Percentiles rank a stretch among this genome's conserved stretches.
phyloP scores from a whole-genome alignment of 2,113 vertebrate species.

The Piprites chloris region DNA sequence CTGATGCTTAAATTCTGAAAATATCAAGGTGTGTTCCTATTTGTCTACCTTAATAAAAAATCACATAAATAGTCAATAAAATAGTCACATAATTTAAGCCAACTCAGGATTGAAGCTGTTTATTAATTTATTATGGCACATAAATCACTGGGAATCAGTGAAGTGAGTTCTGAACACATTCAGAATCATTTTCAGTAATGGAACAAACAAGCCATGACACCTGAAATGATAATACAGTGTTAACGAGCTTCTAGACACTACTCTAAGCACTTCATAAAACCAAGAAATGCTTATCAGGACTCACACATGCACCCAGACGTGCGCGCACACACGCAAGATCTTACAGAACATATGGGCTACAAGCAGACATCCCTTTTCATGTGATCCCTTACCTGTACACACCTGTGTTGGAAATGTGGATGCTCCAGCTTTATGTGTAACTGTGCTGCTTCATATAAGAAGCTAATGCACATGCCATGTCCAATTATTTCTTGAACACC shows the following conservation, averaged over 20 bases:
- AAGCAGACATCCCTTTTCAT: fast-evolving
- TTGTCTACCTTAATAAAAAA: background rate
- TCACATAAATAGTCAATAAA: background rate
- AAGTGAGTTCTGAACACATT: background rate
- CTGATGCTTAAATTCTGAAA: background rate
- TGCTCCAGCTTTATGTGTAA: background rate
- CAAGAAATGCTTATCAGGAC: background rate
- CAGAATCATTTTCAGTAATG: background rate
- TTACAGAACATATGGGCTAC: background rate
- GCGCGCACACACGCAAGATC: too few relatives aligned
- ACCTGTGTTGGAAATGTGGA: background rate
- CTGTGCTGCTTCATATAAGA: background rate
- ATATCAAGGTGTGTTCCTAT: background rate
- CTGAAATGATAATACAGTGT: background rate
- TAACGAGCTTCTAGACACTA: background rate
- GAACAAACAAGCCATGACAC: background rate
- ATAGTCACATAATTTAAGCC: background rate
- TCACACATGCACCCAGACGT: too few relatives aligned
- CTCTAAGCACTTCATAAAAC: background rate
- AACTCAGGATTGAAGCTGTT: background rate
- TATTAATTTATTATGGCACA: background rate
- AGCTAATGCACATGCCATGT: background rate
- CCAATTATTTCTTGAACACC: background rate
- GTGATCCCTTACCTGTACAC: too few relatives aligned
- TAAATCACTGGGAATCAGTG: background rate